Percentiles rank a stretch among this genome's conserved stretches.
Conservation (phyloP, 2,888 invertebrate species). For the Acleris cristana region DNA sequence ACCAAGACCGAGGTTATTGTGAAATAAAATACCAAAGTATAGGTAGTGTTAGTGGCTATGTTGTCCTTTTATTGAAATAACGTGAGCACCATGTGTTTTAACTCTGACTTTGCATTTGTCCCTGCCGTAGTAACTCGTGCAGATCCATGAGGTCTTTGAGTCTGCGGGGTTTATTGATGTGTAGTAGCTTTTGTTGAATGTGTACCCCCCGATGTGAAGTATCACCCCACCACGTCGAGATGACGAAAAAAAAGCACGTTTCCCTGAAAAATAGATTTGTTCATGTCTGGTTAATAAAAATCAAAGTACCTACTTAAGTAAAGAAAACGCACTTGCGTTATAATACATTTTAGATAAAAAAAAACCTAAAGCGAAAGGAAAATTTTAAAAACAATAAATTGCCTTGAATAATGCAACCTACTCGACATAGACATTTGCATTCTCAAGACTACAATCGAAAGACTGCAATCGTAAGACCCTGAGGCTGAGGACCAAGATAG, state of each 20-base stretch:
- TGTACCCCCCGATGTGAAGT: constrained; percentile 50
- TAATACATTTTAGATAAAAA: too few relatives aligned
- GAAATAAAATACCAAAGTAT: too few relatives aligned
- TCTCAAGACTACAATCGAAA: too few relatives aligned
- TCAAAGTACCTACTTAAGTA: too few relatives aligned
- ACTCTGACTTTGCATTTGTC: constrained; percentile 49
- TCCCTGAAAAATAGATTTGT: constrained; percentile 25
- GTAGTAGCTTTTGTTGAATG: constrained; percentile 48
- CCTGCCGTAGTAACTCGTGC: constrained; percentile 49
- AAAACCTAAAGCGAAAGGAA: too few relatives aligned
- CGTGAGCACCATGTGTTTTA: constrained; percentile 37
- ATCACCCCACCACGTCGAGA: constrained; percentile 56
- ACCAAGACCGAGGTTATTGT: neutral
- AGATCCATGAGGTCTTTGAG: constrained; percentile 49
- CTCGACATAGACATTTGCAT: too few relatives aligned
- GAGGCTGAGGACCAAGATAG: too few relatives aligned
- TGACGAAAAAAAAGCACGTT: constrained; percentile 41
- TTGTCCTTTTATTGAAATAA: constrained; percentile 30
- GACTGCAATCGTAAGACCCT: too few relatives aligned
- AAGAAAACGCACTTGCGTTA: too few relatives aligned
- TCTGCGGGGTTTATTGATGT: constrained; percentile 29
- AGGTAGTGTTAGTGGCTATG: constrained; percentile 39
- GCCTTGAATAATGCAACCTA: too few relatives aligned
- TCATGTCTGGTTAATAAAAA: neutral
- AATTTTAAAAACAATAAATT: too few relatives aligned